phyloP scores from a whole-genome alignment of 1,140 invertebrate genomes.

The Papilio xuthus region DNA sequence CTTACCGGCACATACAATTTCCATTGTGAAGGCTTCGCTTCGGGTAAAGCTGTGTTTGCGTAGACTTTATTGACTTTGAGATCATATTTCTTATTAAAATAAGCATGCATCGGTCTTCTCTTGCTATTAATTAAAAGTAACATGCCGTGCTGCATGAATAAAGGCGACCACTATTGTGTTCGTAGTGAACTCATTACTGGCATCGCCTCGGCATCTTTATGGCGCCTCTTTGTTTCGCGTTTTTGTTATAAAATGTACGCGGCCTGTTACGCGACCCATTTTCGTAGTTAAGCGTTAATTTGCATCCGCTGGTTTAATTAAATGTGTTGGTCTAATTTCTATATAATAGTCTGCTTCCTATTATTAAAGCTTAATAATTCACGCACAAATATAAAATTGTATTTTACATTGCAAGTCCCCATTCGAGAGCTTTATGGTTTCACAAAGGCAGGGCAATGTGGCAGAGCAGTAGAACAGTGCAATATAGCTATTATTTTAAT shows the following conservation, averaged over 20 bases:
- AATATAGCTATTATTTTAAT: neutral
- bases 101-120: constrained; percentile 18
- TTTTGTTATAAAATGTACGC: constrained; percentile 33
- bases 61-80: constrained; percentile 31
- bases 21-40: constrained; percentile 20
- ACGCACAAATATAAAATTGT: neutral
- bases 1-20: constrained; percentile 19
- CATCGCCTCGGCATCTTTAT: constrained; percentile 6
- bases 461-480: neutral
- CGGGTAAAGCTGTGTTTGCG: constrained; percentile 2
- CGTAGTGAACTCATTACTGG: constrained; percentile 18
- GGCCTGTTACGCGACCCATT: constrained; percentile 29
- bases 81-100: constrained; percentile 27
- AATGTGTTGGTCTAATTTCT: constrained; percentile 18
- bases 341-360: neutral
- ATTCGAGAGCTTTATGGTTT: neutral
- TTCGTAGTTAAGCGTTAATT: constrained; percentile 25
- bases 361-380: neutral
- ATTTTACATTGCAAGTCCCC: neutral
- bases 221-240: constrained; percentile 31
- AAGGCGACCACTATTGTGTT: constrained; percentile 3
- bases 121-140: constrained; percentile 26
- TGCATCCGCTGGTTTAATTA: constrained; percentile 28
- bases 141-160: neutral
- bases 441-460: neutral